These are phyloP conservation scores for Acleris laterana DNA, from an alignment of 2,888 invertebrate genomes.

Conservation along the genomic window DNA sequence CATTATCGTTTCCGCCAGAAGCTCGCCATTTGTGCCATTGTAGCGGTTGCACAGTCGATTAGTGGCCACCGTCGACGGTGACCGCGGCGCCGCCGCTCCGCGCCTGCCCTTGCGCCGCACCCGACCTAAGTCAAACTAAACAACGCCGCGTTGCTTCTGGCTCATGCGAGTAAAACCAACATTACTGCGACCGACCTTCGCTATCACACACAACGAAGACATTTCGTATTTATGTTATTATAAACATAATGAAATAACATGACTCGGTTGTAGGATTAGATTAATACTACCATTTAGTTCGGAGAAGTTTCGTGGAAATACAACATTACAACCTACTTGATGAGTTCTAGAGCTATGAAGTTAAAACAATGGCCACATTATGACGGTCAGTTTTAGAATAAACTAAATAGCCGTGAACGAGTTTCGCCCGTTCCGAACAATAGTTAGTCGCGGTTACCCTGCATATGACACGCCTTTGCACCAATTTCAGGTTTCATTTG, in stretches of 20 bases:
- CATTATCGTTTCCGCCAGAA: not conserved
- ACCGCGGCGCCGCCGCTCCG: slow-evolving; percentile 1
- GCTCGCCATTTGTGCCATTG: slow-evolving; percentile 1
- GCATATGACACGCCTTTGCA: slow-evolving; percentile 42
- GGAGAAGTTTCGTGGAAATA: too few species aligned
- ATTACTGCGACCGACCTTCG: slow-evolving; percentile 35
- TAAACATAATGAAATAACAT: slow-evolving; percentile 21
- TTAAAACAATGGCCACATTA: slow-evolving; percentile 20
- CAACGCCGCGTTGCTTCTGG: slow-evolving; percentile 55
- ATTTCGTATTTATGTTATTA: slow-evolving; percentile 24
- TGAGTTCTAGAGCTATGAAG: slow-evolving; percentile 2
- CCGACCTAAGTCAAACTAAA: slow-evolving; percentile 65
- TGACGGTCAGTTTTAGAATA: slow-evolving; percentile 14
- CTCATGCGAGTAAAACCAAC: slow-evolving; percentile 52
- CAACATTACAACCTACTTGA: not conserved
- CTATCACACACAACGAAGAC: slow-evolving; percentile 27
- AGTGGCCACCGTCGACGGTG: not conserved
- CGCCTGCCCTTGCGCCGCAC: slow-evolving; percentile 8
- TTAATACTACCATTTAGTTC: slow-evolving; percentile 8
- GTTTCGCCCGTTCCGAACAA: slow-evolving; percentile 21
- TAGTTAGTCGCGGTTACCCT: slow-evolving; percentile 35
- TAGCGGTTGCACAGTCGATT: slow-evolving; percentile 6
- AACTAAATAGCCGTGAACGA: slow-evolving; percentile 5
- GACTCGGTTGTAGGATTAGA: slow-evolving; percentile 13
- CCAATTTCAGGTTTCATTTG: slow-evolving; percentile 69